Evolutionary conservation across 2,113 vertebrate genomes (phyloP).

Genomic region (Odocoileus virginianus): DNA sequence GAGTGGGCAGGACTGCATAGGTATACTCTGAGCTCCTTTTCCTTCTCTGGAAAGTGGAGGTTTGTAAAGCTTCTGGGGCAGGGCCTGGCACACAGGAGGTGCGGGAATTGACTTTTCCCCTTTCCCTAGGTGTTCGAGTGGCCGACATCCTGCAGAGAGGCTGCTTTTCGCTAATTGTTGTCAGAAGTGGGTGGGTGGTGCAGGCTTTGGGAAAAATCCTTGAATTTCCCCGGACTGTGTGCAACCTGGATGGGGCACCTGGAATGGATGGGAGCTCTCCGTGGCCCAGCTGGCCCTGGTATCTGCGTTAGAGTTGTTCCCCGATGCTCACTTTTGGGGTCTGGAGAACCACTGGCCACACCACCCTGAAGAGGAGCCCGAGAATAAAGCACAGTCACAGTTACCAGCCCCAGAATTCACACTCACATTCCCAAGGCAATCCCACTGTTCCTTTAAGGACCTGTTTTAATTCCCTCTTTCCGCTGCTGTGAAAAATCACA

Average conservation of each 20-base stretch:
- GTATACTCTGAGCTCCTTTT: neutral
- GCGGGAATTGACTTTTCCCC: rapidly evolving
- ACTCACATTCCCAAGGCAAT: neutral
- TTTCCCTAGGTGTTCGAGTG: rapidly evolving
- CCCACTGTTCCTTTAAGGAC: neutral
- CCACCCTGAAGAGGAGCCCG: neutral
- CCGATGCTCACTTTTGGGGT: neutral
- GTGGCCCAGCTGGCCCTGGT: rapidly evolving
- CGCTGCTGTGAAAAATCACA: rapidly evolving
- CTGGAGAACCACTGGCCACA: neutral
- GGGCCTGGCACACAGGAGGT: too few species aligned
- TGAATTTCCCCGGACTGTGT: neutral
- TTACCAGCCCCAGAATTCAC: too few species aligned
- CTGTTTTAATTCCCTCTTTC: neutral
- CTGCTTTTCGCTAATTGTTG: rapidly evolving
- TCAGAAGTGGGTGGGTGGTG: neutral
- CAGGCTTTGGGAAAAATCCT: neutral
- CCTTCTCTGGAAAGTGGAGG: neutral
- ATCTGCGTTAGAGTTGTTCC: neutral
- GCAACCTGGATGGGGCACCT: rapidly evolving
- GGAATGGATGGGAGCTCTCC: neutral
- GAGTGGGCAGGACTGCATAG: rapidly evolving
- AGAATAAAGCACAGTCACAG: neutral
- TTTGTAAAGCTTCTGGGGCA: rapidly evolving
- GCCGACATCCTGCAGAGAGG: rapidly evolving